phyloP scores from a whole-genome alignment of 2,888 invertebrate species.

The Tuta absoluta region DNA sequence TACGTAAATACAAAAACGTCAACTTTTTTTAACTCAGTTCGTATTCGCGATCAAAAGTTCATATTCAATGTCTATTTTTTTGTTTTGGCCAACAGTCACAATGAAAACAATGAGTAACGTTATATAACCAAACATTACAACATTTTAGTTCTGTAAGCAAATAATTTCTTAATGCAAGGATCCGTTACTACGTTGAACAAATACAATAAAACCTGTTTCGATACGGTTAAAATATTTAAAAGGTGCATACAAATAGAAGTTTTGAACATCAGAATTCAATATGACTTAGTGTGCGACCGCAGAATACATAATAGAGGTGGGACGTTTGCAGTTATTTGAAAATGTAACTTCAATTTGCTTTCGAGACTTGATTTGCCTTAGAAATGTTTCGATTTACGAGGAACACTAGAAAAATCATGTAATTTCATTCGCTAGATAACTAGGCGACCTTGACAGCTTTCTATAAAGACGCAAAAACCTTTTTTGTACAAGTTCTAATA shows the following conservation, averaged over 20 bases:
- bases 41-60: too few species aligned
- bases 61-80: too few species aligned
- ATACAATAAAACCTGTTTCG: not conserved
- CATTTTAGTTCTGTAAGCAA: not conserved
- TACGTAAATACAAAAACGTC: too few species aligned
- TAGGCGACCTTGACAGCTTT: not conserved
- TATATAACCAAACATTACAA: not conserved
- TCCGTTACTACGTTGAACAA: not conserved
- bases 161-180: slow-evolving; percentile 1
- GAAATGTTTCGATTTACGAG: too few species aligned
- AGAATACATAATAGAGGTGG: too few species aligned
- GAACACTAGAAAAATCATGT: too few species aligned
- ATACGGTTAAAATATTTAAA: not conserved
- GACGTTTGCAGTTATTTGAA: not conserved
- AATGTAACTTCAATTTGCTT: too few species aligned
- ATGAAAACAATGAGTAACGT: too few species aligned
- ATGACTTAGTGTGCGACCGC: not conserved
- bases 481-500: not conserved
- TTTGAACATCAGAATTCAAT: not conserved
- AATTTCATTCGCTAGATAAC: too few species aligned
- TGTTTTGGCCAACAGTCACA: too few species aligned
- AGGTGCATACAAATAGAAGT: not conserved
- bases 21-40: too few species aligned
- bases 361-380: too few species aligned
- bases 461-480: not conserved